Evolutionary conservation across 2,888 invertebrate species (phyloP).

Genomic region (Panzeria rudis): DNA sequence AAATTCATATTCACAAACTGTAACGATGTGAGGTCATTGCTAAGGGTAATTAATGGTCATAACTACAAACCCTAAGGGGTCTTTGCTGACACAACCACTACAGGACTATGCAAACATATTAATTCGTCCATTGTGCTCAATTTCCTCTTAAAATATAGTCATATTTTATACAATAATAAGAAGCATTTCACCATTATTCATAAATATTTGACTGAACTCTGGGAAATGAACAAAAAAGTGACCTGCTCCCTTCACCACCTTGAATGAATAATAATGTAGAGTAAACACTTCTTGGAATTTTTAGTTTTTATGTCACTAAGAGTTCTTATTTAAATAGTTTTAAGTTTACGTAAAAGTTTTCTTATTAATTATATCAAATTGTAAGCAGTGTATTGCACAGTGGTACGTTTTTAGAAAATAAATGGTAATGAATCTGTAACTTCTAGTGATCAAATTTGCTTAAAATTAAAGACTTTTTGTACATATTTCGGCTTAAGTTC

Average conservation of each 20-base stretch:
- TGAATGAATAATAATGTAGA: not conserved
- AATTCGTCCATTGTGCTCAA: constrained; percentile 27
- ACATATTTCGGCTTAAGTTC: too few species aligned
- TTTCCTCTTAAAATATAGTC: constrained; percentile 3
- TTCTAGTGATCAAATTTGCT: too few species aligned
- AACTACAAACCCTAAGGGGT: constrained; percentile 7
- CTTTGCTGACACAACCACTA: not conserved
- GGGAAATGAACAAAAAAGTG: constrained; percentile 24
- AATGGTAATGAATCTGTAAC: too few species aligned
- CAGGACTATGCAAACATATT: constrained; percentile 26
- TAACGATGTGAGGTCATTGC: constrained; percentile 53
- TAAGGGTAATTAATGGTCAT: constrained; percentile 54
- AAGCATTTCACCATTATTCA: not conserved
- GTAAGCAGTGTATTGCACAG: not conserved
- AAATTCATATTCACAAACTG: constrained; percentile 23
- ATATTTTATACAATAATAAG: not conserved
- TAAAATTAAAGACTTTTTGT: too few species aligned
- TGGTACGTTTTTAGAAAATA: not conserved
- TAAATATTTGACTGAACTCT: constrained; percentile 6
- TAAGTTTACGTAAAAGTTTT: not conserved
- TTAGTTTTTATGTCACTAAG: not conserved
- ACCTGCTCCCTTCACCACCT: not conserved
- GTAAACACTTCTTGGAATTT: not conserved
- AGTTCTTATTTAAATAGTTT: constrained; percentile 1
- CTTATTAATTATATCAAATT: not conserved